Conservation (phyloP, 2,888 invertebrate genomes). For the Agrypnus murinus region DNA sequence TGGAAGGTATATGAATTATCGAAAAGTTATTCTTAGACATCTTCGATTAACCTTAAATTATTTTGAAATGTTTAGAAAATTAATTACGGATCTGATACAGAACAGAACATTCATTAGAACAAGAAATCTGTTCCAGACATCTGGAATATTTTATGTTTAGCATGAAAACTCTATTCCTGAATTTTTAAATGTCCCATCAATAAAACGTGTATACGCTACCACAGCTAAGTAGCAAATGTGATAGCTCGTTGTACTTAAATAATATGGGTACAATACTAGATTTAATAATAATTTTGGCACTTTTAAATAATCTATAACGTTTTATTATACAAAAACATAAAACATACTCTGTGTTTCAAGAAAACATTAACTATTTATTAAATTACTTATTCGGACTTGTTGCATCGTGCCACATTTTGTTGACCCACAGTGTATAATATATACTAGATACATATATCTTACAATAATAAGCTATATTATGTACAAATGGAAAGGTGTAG, state of each 20-base stretch:
- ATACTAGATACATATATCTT: conserved; percentile 59
- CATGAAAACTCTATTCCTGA: conserved; percentile 1
- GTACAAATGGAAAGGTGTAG: conserved; percentile 58
- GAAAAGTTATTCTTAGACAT: conserved; percentile 1
- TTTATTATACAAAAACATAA: conserved; percentile 57
- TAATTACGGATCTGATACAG: conserved; percentile 2
- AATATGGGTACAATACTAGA: conserved; percentile 38
- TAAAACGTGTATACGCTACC: conserved; percentile 22
- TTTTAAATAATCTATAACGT: conserved; percentile 59
- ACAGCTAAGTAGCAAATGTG: not conserved
- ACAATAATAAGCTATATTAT: conserved; percentile 60
- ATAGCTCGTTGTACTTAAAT: conserved; percentile 39
- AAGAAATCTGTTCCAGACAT: too few relatives aligned
- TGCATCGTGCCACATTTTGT: conserved; percentile 40
- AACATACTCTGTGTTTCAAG: conserved; percentile 49
- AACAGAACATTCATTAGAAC: not conserved
- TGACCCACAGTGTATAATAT: conserved; percentile 46
- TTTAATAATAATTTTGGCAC: conserved; percentile 60
- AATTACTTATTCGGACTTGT: conserved; percentile 27
- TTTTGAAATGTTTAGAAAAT: conserved; percentile 9
- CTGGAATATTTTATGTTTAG: too few relatives aligned
- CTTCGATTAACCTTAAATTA: not conserved
- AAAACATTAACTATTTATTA: conserved; percentile 35
- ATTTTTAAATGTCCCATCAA: conserved; percentile 31
- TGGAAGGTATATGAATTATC: not conserved